A percentile compares a stretch with the other conserved stretches of the same genome.
Conservation (phyloP, 2,113 vertebrate species). For the Micromys minutus region DNA sequence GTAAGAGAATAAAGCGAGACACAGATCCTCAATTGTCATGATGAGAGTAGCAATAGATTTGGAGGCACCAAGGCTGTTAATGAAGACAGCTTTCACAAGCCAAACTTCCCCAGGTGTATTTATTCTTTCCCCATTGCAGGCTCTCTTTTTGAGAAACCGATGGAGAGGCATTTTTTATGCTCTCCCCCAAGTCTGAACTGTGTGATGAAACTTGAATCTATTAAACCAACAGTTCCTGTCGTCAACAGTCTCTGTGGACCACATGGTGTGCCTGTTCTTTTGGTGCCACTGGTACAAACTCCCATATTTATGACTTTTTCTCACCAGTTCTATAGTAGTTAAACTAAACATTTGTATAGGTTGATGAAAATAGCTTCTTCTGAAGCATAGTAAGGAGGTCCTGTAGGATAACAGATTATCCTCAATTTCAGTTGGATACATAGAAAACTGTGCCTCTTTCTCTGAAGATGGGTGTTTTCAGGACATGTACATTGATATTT, state of each 20-base stretch:
- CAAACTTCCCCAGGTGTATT: neutral
- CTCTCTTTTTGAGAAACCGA: neutral
- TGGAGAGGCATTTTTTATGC: neutral
- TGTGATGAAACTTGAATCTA: neutral
- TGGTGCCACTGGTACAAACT: neutral
- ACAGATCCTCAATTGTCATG: neutral
- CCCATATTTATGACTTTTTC: neutral
- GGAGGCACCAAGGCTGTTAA: neutral
- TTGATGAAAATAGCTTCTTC: neutral
- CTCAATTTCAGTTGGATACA: conserved; percentile 24
- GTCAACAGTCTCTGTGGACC: neutral
- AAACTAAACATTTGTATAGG: neutral
- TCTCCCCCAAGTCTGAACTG: neutral
- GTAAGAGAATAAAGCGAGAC: neutral
- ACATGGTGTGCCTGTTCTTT: neutral
- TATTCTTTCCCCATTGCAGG: neutral
- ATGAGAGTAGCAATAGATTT: neutral
- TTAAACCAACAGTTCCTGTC: neutral
- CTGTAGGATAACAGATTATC: neutral
- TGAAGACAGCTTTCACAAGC: neutral
- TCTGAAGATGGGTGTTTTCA: neutral
- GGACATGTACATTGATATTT: neutral
- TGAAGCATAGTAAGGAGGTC: neutral
- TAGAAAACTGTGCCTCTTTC: neutral
- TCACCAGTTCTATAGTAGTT: conserved; percentile 6